Base-by-base conservation (phyloP, 2,113 vertebrate species). In the Arothron firmamentum region DNA sequence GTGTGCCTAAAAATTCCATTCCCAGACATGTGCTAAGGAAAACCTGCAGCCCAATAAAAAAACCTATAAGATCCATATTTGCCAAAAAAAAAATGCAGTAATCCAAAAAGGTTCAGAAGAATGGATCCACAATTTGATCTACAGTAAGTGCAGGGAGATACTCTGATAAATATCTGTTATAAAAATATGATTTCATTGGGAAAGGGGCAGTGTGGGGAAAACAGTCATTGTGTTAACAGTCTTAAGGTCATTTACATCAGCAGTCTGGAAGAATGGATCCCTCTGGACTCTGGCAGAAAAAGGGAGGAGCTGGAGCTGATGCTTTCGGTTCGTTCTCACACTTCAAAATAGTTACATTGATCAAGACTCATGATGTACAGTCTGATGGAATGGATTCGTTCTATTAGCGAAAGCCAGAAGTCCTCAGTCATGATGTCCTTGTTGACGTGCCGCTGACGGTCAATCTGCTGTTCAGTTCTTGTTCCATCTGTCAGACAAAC, bases 1-100 rank as follows among this genome's bases (percentile, higher is more conserved):
- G 92, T n/a, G 92, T 85, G 41, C 96, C 97, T 77, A 93, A 88
- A 83, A 99, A 99, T 62, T 99, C 95, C 31, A 99, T 86, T 80
- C 95, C 94, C 88, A 94, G 79, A 88, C 92, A 95, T 43, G 93
- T 92, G 79, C 92, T 90, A 73, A 99, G 90, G 70, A 97, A 88
- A 78, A 96, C 70, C 79, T 93, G 93, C 87, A 93, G 87, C 87
- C 93, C 91, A 81, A 96, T 79, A 79, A 85, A 93, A 87, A 95
- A 93, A 87, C 88, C 91, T 56, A 92, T 13, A 0, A 93, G 92
- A 88, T 91, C 92, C 77, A 93, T 84, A 23, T 85, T 87, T 79
- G 82, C 84, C 89, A 89, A 72, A 64, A 87, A 85, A 46, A 47
- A 47, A 47, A 47, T 11, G 34, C 25, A 28, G 25, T 38, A 38